phyloP scores from a whole-genome alignment of 2,888 invertebrate species.

The Ellobium chinense region DNA sequence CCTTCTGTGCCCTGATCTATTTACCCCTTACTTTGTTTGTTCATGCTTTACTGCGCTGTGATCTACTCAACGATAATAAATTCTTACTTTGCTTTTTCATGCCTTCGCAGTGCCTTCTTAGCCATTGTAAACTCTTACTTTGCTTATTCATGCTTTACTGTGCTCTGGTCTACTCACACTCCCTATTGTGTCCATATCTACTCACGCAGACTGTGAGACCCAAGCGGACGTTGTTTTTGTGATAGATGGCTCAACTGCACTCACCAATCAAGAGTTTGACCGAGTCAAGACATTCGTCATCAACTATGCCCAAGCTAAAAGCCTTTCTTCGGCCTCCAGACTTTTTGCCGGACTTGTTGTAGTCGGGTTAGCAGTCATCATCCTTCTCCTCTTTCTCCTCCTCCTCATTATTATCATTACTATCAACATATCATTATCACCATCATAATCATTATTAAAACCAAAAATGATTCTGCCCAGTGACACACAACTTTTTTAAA shows the following conservation, averaged over 20 bases:
- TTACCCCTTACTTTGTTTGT: no score
- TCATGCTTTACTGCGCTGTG: no score
- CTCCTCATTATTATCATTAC: background rate
- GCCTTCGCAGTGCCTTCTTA: no score
- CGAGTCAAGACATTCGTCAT: background rate
- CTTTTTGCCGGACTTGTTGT: background rate
- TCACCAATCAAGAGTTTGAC: background rate
- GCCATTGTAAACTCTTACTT: no score
- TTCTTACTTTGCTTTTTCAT: no score
- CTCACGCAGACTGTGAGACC: background rate
- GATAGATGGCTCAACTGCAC: background rate
- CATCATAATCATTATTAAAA: slow-evolving; percentile 8
- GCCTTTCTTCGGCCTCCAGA: background rate
- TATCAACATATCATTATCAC: background rate
- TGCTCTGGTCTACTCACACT: no score
- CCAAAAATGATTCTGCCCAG: no score
- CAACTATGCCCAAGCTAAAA: background rate
- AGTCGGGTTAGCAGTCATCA: background rate
- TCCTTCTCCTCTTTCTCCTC: background rate
- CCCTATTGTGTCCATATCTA: no score
- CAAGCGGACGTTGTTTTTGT: background rate
- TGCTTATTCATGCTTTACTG: no score
- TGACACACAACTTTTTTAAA: no score
- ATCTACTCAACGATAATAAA: no score
- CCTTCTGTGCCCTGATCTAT: no score